Evolutionary conservation across 2,113 vertebrate genomes (phyloP).

Genomic region (Alligator sinensis): DNA sequence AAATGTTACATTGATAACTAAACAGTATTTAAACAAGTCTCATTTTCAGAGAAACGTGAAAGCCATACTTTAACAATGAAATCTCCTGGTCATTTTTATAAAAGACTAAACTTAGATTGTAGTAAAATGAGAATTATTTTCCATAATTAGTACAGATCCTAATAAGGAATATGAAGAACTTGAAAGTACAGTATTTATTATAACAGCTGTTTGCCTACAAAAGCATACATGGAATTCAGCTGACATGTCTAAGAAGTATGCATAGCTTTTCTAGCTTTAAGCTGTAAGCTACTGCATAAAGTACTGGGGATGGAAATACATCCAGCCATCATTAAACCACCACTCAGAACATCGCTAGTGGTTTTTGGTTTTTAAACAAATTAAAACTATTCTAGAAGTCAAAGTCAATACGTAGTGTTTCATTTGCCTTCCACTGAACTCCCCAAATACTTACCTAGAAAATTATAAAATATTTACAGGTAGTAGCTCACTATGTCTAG

Average conservation of each 20-base stretch:
- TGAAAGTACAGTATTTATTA: not conserved
- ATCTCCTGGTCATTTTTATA: not conserved
- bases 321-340: not conserved
- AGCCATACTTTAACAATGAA: not conserved
- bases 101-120: not conserved
- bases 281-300: slow-evolving; percentile 9
- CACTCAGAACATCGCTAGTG: not conserved
- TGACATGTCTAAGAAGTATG: not conserved
- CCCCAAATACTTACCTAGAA: not conserved
- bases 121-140: not conserved
- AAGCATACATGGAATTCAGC: slow-evolving; percentile 12
- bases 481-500: not conserved
- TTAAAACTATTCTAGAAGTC: not conserved
- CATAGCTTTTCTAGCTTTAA: not conserved
- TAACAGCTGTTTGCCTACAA: slow-evolving; percentile 46
- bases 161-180: slow-evolving; percentile 33
- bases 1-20: not conserved
- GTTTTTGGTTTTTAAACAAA: not conserved
- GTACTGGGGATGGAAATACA: slow-evolving; percentile 19
- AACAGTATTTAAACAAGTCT: not conserved
- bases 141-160: not conserved
- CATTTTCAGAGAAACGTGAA: not conserved
- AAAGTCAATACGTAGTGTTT: not conserved
- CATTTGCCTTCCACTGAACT: not conserved
- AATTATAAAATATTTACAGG: not conserved